Base-by-base conservation (phyloP, 2,113 vertebrate genomes). In the Empidonax traillii region DNA sequence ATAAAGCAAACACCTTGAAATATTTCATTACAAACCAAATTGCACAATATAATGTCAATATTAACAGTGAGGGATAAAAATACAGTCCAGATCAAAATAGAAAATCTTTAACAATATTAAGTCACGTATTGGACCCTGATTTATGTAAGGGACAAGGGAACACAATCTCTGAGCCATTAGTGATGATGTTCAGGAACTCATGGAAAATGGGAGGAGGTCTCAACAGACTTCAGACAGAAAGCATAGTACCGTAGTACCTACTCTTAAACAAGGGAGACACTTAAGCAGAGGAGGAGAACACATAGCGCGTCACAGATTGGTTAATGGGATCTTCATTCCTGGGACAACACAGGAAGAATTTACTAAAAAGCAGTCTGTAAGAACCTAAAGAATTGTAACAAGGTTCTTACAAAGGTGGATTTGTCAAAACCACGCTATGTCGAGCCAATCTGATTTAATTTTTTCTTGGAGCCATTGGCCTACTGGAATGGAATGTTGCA, bases 271-370 rank as follows among this genome's bases (percentile, higher is more conserved):
- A 75, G 58, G 46, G n/a, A 76, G 39, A 30, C 56, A 25, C 21
- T 33, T n/a, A 43, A 85, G 46, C 44, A 56, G 65, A 62, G 55
- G 31, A 72, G 35, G 8, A 81, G 46, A 67, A 8, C 61, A 20
- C 2, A 0, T 2, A 41, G 39, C 56, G 69, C 56, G 35, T 89
- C 19, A 24, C 19, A n/a, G 39, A 21, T 25, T 2, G 2, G 5
- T 72, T 74, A 56, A 47, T 5, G 1, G n/a, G 35, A 35, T 79
- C 41, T 41, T 78, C 30, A 35, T 77, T 86, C 39, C 21, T 28
- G 31, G 72, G 52, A 33, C 6, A 3, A 13, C 25, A 61, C 14
- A 61, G 53, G 31, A 79, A 56, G 28, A 86, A 69, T 51, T 52
- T n/a, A 27, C 6, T 51, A 18, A 77, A 77, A 75, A 66, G 16